Conservation (phyloP, 2,888 invertebrate species). For the Parelbella ahira region DNA sequence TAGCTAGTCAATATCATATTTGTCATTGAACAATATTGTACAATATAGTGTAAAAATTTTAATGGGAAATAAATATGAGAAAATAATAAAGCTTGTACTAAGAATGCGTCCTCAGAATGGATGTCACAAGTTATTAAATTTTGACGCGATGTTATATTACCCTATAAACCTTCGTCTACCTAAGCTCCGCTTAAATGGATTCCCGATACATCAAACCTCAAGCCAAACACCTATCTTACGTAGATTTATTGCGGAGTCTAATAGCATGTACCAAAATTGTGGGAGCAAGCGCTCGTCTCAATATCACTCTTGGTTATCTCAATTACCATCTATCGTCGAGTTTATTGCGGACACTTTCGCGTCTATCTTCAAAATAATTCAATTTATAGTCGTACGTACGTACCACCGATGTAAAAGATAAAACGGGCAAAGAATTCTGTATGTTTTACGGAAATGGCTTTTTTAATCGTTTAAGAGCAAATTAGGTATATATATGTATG, state of each 20-base stretch:
- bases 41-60: too few species aligned
- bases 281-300: slow-evolving; percentile 20
- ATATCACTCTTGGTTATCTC: slow-evolving; percentile 21
- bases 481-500: too few species aligned
- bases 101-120: slow-evolving; percentile 1
- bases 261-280: slow-evolving; percentile 26
- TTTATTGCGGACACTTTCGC: slow-evolving; percentile 23
- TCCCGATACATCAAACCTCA: slow-evolving; percentile 29
- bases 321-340: slow-evolving; percentile 24
- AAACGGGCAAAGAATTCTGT: not conserved
- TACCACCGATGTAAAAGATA: slow-evolving; percentile 1
- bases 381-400: slow-evolving; percentile 15
- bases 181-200: slow-evolving; percentile 26
- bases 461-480: not conserved
- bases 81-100: too few species aligned
- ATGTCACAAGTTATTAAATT: slow-evolving; percentile 19
- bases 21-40: too few species aligned
- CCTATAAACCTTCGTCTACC: slow-evolving; percentile 20
- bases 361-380: slow-evolving; percentile 17
- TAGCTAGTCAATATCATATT: too few species aligned
- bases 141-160: slow-evolving; percentile 12
- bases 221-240: slow-evolving; percentile 26
- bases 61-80: too few species aligned
- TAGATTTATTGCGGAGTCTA: slow-evolving; percentile 28
- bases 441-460: not conserved